Evolutionary conservation across 2,888 invertebrate species (phyloP), one percentile per base, ranked within the genome.

Genomic region (Melinaea marsaeus): DNA sequence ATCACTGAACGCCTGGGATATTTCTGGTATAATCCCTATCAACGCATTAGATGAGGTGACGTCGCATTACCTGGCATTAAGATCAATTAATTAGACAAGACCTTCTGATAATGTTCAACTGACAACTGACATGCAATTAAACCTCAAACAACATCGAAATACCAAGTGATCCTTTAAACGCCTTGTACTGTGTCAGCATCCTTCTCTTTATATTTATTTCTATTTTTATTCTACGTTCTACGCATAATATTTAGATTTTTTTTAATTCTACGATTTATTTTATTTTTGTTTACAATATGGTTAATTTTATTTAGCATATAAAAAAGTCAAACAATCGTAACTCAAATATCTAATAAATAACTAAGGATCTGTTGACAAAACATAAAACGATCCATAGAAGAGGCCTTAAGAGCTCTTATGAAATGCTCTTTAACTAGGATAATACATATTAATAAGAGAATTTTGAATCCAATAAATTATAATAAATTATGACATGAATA

Each of bases 1-100:
- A 22, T 22, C 22, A 22, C 22, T 22, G 22, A 22, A 22, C 22
- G 22, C 22, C 22, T 22, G 22, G 22, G 22, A 13, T 48, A 7
- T n/a, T 48, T 6, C 13, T 51, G 1, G 7, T 51, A 32, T 51
- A 32, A 51, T 51, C 11, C 51, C 9, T 42, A 42, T 51, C 22
- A 32, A 51, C 51, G 51, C 11, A 51, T 51, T 32, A 51, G 51
- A 51, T 51, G 7, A 70, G 77, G 77, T 77, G 75, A 78, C 74
- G 71, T 68, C 72, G 65, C 74, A 75, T 77, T 75, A 76, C 72
- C 69, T 65, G 61, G 66, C 67, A 71, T 67, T 67, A 67, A 69
- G 63, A 61, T 57, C 58, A 70, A 66, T 67, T 69, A 70, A 69
- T 67, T 73, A 67, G 59, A 58, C 60, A 51, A 65, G 60, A 62